Evolutionary conservation across 1,140 invertebrate species (phyloP), one percentile per base, ranked within the genome.

Genomic region (Euura lappo): DNA sequence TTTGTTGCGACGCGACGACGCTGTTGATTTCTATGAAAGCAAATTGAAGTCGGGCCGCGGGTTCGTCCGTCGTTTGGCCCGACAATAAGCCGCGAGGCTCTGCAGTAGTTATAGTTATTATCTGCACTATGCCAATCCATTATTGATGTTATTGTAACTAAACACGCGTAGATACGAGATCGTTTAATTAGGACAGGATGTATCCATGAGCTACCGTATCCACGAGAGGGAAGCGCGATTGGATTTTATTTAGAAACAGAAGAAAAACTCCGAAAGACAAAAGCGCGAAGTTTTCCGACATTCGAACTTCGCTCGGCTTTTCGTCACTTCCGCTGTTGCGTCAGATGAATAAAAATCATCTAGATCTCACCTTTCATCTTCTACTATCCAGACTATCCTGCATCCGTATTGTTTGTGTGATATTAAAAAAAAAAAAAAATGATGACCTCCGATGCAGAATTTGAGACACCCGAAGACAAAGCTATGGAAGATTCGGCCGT

Each of bases 371-470:
- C 28, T 28, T 28, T 28, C 28, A 28, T 28, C 28, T 28, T 68
- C 42, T 28, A 28, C 28, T 64, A 64, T 7, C 7, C n/a, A 64
- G 7, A 8, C n/a, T n/a, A n/a, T n/a, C n/a, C n/a, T n/a, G n/a
- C 28, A 28, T 28, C 28, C 51, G 51, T 60, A 60, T 8, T 60
- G 51, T 60, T 60, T 60, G 0, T 3, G 10, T 11, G 8, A 11
- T 60, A n/a, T 60, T 2, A 51, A 51, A 51, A 51, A 51, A 51
- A 51, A 51, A 51, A 8, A 45, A 79, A 72, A 76, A 88, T 86
- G 83, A 85, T 78, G 65, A 78, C 82, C 46, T 81, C 79, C 6
- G 83, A 86, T 69, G 76, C 71, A 51, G 81, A 86, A 28, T 71
- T 75, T 10, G 85, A 84, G 10, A 80, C 83, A 46, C 73, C 77